These are phyloP conservation scores for Trachelus tabidus DNA, from an alignment of 2,888 invertebrate genomes.

Conservation along the genomic window DNA sequence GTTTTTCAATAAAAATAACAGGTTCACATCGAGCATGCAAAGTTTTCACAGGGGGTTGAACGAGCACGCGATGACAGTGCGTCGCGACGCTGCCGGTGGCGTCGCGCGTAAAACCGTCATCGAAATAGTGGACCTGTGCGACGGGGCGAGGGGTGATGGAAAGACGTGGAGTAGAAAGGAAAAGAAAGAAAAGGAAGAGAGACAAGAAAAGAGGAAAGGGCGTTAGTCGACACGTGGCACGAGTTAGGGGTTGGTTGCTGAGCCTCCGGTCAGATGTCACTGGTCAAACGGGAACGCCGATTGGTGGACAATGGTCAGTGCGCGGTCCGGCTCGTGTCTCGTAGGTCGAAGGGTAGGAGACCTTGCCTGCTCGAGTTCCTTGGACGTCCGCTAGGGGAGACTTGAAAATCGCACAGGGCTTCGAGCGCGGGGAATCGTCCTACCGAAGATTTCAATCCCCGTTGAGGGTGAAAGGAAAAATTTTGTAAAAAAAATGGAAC, in stretches of 20 bases:
- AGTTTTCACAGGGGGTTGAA: neutral
- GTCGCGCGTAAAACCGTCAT: neutral
- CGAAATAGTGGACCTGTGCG: slow-evolving; percentile 44
- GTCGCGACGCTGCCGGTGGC: neutral
- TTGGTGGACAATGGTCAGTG: neutral
- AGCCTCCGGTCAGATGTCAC: slow-evolving; percentile 32
- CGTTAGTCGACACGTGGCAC: slow-evolving; percentile 58
- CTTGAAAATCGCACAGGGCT: neutral
- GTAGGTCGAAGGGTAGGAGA: neutral
- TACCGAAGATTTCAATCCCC: neutral
- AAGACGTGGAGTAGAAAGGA: slow-evolving; percentile 26
- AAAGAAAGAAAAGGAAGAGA: slow-evolving; percentile 20
- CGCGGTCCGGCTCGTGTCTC: neutral
- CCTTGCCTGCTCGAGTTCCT: neutral
- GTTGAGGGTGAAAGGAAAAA: neutral
- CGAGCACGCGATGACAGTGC: neutral
- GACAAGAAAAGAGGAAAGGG: slow-evolving; percentile 33
- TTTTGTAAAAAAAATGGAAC: too few relatives aligned
- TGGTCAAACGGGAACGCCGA: slow-evolving; percentile 24
- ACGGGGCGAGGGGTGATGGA: slow-evolving; percentile 26
- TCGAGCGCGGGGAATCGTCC: neutral
- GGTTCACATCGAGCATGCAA: neutral
- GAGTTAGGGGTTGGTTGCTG: slow-evolving; percentile 24
- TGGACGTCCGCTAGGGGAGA: neutral
- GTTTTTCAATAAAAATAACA: neutral